phyloP scores from a whole-genome alignment of 2,113 vertebrate species.

The Brachyhypopomus occidentalis region DNA sequence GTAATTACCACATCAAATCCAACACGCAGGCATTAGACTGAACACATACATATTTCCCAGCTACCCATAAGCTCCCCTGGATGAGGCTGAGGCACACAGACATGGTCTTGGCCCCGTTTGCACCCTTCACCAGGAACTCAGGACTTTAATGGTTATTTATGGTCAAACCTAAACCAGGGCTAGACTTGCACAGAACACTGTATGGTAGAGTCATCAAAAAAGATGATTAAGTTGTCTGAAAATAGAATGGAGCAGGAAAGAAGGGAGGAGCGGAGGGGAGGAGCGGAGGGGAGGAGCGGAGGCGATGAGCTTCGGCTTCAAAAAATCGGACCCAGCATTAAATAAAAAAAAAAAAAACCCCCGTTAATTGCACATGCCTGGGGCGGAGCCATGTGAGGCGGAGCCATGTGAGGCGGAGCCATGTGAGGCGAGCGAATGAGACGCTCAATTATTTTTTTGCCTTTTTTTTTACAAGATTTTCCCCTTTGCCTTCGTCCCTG shows the following conservation, averaged over 20 bases:
- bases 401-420: conserved; percentile 54
- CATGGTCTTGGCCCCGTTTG: conserved; percentile 32
- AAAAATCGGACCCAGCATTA: conserved; percentile 66
- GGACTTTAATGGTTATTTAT: conserved; percentile 64
- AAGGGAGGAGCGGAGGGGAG: background rate
- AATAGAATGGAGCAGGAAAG: conserved; percentile 56
- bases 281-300: background rate
- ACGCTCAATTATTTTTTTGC: conserved; percentile 60
- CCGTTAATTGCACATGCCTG: conserved; percentile 71
- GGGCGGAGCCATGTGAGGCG: too few relatives aligned
- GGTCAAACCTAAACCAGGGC: conserved; percentile 59
- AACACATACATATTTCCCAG: background rate
- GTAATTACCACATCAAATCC: conserved; percentile 50
- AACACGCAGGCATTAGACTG: background rate
- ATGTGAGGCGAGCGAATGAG: conserved; percentile 60
- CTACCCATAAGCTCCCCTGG: background rate
- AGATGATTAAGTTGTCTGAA: conserved; percentile 71
- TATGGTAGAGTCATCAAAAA: conserved; percentile 69
- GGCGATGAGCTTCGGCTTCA: conserved; percentile 23
- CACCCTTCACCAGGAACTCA: conserved; percentile 61
- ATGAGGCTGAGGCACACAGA: background rate
- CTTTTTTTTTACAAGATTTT: conserved; percentile 52
- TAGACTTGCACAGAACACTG: conserved; percentile 57
- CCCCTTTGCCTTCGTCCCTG: conserved; percentile 30
- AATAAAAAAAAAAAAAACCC: conserved; percentile 58